Base-by-base conservation (phyloP, 2,797 vertebrate genomes). In the Pseudotriccus pelzelni region DNA sequence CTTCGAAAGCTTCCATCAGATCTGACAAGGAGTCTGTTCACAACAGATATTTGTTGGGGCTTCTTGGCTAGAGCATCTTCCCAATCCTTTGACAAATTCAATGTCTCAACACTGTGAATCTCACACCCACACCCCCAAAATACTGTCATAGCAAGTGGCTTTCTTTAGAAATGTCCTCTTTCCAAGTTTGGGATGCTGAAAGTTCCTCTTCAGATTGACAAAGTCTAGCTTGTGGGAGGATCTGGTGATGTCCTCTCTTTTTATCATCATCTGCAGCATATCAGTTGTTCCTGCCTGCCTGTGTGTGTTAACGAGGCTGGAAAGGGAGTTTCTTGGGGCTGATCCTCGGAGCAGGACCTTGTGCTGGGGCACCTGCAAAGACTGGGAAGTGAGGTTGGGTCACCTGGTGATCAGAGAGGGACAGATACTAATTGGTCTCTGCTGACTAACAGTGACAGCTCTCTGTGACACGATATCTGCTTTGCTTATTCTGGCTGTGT, bases 141-240 rank as follows among this genome's bases (percentile, higher is more conserved):
- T 85, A 84, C 87, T 69, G 66, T 85, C 79, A 92, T 69, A 95
- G 84, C 81, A 78, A 78, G 64, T 28, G 44, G 53, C 82, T 96
- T 94, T 96, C 87, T 96, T 94, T 94, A 91, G 84, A 94, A 92
- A 85, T 78, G 69, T 84, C 84, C 85, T 87, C 84, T 87, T 85
- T 76, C 72, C 76, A 89, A 75, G 82, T 59, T 89, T 66, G 62
- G 73, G 62, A 32, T 8, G 7, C n/a, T 85, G 53, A 62, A 92
- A 92, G 72, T 83, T 93, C 81, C 72, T 78, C 66, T 92, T 93
- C 58, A 84, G 63, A 72, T 72, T 69, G 36, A 80, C 50, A 9
- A 34, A 92, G 75, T 92, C 90, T 95, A 85, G 78, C 68, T 93
- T 75, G 89, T 90, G 84, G 93, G 89, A 87, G 87, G 87, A 93